A percentile compares a stretch with the other conserved stretches of the same genome.
These are phyloP conservation scores for Sebastes oblongus DNA, from an alignment of 2,797 vertebrate species.

Conservation along the genomic window DNA sequence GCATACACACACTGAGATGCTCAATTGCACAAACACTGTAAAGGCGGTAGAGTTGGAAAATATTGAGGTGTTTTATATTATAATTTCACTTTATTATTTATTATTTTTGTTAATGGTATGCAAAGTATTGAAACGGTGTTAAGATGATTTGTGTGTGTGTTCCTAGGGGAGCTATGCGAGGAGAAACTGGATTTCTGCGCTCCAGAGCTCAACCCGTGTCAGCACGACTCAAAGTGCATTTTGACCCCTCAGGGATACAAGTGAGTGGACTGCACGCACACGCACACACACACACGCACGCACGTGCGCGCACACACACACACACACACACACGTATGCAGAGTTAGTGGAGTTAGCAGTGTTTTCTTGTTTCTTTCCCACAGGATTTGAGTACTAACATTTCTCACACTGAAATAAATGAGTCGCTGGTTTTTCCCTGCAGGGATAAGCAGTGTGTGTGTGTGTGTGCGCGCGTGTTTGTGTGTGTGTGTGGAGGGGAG, in stretches of 20 bases:
- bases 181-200: constrained; percentile 97
- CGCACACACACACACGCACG: not conserved
- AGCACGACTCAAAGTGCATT: constrained; percentile 97
- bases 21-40: not conserved
- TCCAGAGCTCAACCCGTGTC: constrained; percentile 94
- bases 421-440: constrained; percentile 14
- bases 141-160: constrained; percentile 59
- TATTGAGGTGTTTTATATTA: not conserved
- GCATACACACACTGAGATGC: constrained; percentile 9
- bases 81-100: constrained; percentile 7
- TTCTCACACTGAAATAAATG: constrained; percentile 31
- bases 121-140: constrained; percentile 19
- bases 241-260: constrained; percentile 91
- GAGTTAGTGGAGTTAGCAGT: not conserved
- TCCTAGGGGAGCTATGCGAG: constrained; percentile 94
- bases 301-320: not conserved
- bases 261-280: constrained; percentile 80
- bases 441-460: constrained; percentile 1
- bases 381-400: constrained; percentile 21
- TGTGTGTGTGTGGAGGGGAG: not conserved
- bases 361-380: constrained; percentile 21
- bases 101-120: not conserved
- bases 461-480: constrained; percentile 4
- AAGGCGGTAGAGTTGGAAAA: not conserved
- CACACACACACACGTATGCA: not conserved